phyloP scores from a whole-genome alignment of 1,140 invertebrate genomes.

The Drosophila kanapiae region DNA sequence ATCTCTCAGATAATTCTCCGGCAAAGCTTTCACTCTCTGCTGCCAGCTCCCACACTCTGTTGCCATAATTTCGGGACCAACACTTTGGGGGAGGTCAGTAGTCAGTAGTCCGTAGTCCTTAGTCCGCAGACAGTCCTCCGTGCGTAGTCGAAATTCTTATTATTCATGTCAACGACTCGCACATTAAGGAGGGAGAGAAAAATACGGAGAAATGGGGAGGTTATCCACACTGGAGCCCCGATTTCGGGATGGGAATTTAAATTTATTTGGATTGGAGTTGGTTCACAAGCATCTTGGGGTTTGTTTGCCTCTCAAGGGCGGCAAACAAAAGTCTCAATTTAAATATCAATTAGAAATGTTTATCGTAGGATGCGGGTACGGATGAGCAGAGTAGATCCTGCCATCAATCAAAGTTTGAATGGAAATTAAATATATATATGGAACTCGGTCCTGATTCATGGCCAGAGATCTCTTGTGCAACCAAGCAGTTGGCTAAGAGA shows the following conservation, averaged over 20 bases:
- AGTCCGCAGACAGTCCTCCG: conserved; percentile 23
- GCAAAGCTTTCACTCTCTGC: conserved; percentile 39
- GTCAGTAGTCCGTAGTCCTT: conserved; percentile 3
- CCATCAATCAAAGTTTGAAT: conserved; percentile 42
- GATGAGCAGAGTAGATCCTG: conserved; percentile 1
- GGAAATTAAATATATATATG: conserved; percentile 4
- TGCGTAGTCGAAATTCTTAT: conserved; percentile 38
- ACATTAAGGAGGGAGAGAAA: conserved; percentile 16
- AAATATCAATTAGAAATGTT: conserved; percentile 47
- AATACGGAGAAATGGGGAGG: not conserved
- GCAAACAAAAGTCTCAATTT: conserved; percentile 49
- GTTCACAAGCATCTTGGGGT: not conserved
- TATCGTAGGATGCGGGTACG: conserved; percentile 1
- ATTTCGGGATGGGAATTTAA: conserved; percentile 28
- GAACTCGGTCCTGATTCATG: conserved; percentile 16
- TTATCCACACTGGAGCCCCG: conserved; percentile 1
- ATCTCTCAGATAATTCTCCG: conserved; percentile 23
- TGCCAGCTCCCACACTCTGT: conserved; percentile 11
- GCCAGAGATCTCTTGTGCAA: not conserved
- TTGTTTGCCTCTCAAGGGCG: not conserved
- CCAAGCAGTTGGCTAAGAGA: not conserved
- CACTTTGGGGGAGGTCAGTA: conserved; percentile 31
- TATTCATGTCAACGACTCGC: conserved; percentile 53
- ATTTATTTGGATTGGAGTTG: conserved; percentile 30
- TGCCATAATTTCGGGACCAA: conserved; percentile 46